phyloP scores from a whole-genome alignment of 2,797 vertebrate species.

The Notamacropus eugenii region DNA sequence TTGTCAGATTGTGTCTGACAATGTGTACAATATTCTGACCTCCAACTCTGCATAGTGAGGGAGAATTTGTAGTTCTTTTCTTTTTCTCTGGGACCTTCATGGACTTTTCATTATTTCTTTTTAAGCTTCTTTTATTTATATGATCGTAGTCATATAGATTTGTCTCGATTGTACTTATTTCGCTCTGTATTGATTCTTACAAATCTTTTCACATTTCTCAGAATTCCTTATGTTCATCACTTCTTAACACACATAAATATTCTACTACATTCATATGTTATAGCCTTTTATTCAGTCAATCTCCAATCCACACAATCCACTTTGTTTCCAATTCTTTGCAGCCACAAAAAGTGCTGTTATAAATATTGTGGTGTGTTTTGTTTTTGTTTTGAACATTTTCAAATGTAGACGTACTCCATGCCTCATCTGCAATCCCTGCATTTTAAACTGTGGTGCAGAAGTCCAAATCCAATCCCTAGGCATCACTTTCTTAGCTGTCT shows the following conservation, averaged over 20 bases:
- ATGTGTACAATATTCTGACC: too few relatives aligned
- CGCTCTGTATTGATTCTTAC: background rate
- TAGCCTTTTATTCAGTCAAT: background rate
- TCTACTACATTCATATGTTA: background rate
- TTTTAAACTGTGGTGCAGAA: too few relatives aligned
- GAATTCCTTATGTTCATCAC: background rate
- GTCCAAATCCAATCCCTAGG: too few relatives aligned
- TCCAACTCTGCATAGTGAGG: too few relatives aligned
- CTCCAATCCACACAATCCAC: background rate
- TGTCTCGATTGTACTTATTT: background rate
- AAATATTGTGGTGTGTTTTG: background rate
- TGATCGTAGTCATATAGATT: background rate
- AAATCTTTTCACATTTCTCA: background rate
- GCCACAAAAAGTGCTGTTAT: too few relatives aligned
- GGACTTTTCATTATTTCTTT: background rate
- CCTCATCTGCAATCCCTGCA: too few relatives aligned
- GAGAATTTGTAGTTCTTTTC: background rate
- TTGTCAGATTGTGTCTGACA: too few relatives aligned
- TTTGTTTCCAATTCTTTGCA: background rate
- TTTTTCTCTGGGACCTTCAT: background rate
- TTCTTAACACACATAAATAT: background rate
- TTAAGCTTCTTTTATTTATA: background rate
- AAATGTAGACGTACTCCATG: too few relatives aligned
- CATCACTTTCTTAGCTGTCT: too few relatives aligned
- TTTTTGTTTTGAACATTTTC: too few relatives aligned